phyloP scores from a whole-genome alignment of 2,113 vertebrate species.

The Chionis minor region DNA sequence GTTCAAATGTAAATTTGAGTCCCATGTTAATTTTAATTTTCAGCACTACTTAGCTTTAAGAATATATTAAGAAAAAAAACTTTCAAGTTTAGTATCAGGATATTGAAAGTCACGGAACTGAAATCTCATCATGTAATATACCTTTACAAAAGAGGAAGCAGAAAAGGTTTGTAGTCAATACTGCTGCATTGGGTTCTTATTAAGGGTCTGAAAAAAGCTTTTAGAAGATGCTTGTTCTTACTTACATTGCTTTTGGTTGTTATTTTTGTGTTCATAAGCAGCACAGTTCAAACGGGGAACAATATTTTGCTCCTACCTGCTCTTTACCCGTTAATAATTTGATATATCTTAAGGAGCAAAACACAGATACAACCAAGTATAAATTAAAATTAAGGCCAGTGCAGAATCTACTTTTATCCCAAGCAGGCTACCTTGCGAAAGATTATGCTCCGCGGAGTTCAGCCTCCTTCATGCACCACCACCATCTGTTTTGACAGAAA shows the following conservation, averaged over 20 bases:
- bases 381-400: not conserved
- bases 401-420: not conserved
- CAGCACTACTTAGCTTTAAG: constrained; percentile 46
- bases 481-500: not conserved
- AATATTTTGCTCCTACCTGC: not conserved
- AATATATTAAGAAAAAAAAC: constrained; percentile 10
- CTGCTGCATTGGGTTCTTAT: not conserved
- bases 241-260: not conserved
- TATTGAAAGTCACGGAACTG: not conserved
- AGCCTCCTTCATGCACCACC: not conserved
- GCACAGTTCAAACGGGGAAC: not conserved
- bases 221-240: not conserved
- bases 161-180: not conserved
- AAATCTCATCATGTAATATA: not conserved
- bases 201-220: not conserved
- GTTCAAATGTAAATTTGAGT: constrained; percentile 51
- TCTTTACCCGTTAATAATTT: not conserved
- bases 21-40: constrained; percentile 43
- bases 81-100: constrained; percentile 33
- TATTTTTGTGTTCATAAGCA: not conserved
- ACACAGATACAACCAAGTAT: not conserved
- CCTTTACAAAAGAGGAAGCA: not conserved
- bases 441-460: not conserved
- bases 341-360: not conserved
- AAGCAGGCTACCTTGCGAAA: not conserved